These are phyloP conservation scores for Podarcis raffonei DNA, from an alignment of 2,113 vertebrate species.

Conservation along the genomic window DNA sequence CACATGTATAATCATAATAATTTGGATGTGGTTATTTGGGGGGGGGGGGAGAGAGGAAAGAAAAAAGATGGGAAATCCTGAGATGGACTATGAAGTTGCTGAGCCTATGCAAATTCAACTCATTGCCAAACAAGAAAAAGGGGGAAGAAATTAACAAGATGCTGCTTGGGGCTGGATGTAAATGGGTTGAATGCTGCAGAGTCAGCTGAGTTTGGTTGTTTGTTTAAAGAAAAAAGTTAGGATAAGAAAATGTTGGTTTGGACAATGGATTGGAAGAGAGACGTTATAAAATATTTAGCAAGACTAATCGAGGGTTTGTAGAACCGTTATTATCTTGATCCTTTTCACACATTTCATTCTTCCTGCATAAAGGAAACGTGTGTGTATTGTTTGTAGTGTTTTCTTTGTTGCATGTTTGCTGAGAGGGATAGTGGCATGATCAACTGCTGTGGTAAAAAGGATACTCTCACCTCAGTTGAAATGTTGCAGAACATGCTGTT, in stretches of 20 bases:
- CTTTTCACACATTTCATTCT: not conserved
- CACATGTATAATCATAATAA: not conserved
- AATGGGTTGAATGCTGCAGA: not conserved
- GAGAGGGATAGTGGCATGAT: not conserved
- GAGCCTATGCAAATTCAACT: not conserved
- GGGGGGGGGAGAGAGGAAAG: too few species aligned
- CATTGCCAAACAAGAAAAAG: not conserved
- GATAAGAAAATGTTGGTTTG: not conserved
- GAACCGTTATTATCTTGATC: not conserved
- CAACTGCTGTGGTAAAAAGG: not conserved
- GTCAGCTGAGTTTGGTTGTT: too few species aligned
- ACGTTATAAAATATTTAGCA: not conserved
- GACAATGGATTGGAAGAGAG: not conserved
- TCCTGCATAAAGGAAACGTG: not conserved
- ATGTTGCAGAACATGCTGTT: not conserved
- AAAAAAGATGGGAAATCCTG: too few species aligned
- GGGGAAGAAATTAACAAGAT: not conserved
- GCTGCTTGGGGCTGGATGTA: not conserved
- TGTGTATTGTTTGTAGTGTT: not conserved
- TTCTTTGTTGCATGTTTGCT: not conserved
- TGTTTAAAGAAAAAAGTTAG: not conserved
- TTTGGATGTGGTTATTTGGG: not conserved
- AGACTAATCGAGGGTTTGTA: not conserved
- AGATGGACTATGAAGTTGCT: not conserved
- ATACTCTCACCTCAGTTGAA: not conserved